Conservation (phyloP, 2,888 invertebrate species). For the Hedychridium roseum region DNA sequence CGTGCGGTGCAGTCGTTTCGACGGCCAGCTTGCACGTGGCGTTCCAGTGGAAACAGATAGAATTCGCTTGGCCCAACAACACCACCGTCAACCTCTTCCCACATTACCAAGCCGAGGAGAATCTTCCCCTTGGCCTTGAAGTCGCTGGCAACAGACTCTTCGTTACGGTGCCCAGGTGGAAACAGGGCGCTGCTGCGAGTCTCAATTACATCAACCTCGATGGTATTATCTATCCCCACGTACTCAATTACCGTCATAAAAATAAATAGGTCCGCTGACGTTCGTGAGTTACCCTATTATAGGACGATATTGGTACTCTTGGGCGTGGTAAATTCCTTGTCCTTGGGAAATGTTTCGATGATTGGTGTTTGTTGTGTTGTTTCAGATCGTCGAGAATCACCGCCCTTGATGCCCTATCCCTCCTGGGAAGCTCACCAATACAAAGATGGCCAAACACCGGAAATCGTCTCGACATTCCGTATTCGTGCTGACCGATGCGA, state of each 20-base stretch:
- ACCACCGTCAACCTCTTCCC: constrained; percentile 64
- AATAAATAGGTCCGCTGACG: no score
- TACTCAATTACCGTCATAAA: no score
- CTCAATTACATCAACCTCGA: constrained; percentile 77
- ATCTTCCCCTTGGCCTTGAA: constrained; percentile 79
- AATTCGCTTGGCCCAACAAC: constrained; percentile 71
- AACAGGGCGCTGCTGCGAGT: constrained; percentile 76
- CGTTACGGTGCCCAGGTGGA: constrained; percentile 80
- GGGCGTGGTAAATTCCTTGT: no score
- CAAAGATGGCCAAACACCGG: constrained; percentile 66
- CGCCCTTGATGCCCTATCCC: constrained; percentile 79
- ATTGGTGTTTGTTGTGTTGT: no score
- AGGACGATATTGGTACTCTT: no score
- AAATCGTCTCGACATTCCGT: constrained; percentile 78
- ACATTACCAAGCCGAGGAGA: constrained; percentile 67
- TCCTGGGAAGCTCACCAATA: constrained; percentile 80
- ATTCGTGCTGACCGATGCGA: constrained; percentile 79
- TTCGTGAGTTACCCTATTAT: no score
- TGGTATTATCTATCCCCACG: no score
- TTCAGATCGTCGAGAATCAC: constrained; percentile 73
- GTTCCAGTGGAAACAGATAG: constrained; percentile 76
- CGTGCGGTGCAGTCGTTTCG: constrained; percentile 6
- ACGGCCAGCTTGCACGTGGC: constrained; percentile 22
- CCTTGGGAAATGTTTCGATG: no score
- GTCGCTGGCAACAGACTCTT: constrained; percentile 75